Base-by-base conservation (phyloP, 1,140 invertebrate genomes). In the Subanguina moxae region DNA sequence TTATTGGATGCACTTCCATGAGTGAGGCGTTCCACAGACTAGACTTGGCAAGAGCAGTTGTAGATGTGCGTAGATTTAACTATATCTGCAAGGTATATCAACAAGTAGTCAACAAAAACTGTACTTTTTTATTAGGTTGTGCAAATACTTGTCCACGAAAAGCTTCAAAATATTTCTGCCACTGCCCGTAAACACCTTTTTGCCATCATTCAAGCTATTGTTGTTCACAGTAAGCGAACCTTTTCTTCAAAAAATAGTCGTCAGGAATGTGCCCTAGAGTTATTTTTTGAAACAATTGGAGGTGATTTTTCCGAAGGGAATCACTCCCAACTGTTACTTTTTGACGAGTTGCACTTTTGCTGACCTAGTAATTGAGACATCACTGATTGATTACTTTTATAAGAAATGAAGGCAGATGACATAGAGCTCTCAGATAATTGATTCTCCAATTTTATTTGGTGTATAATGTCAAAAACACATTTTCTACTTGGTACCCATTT, bases 1-100 rank as follows among this genome's bases (percentile, higher is more conserved):
- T 93, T 80, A 92, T 92, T 68, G 91, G 91, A 48, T 93, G 94
- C 83, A 95, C 94, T 83, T 92, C 91, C 57, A 86, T 98, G 43
- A 91, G 90, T 76, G 94, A 97, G 84, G 93, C 92, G 1, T 89
- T 98, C 19, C 90, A 92, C 79, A 88, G 91, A 66, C 84, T 97
- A 46, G 94, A 97, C 84, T 93, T 97, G 85, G 88, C 90, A 64
- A 91, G 90, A 68, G 93, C 94, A 1, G 92, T 95, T 32, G 89
- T 90, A 64, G 93, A 98, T 84, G 90, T 91, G 17, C 88, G 92
- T 62, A 86, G 94, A 62, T 96, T 97, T 84, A 94, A 94, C 84
- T 98, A 96, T 84, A 93, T 96, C 75, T 93, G 91, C 78, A 92
- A 93, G 80, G 86, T 86, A 76, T 70, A 64, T 27, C 17, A 71